Base-by-base conservation (phyloP, 2,888 invertebrate genomes). In the Phengaris arion region DNA sequence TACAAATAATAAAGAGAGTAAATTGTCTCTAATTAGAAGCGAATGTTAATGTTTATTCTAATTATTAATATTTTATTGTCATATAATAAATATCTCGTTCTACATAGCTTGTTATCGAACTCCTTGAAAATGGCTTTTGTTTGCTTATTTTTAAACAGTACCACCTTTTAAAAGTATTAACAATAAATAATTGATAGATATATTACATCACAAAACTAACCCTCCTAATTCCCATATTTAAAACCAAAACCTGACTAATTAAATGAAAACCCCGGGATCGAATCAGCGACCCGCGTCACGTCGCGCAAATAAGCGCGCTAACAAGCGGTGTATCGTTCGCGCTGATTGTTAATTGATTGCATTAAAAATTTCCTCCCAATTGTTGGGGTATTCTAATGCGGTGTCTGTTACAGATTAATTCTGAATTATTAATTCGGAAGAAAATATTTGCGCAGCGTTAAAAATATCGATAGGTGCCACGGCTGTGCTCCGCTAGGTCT, bases 311-410 rank as follows among this genome's bases (percentile, higher is more conserved):
- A 93, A 92, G 88, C 90, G 89, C 85, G 87, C 89, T 92, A 93
- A 93, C 93, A 91, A 93, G 92, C 90, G 89, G 89, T 90, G 89
- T 93, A 92, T 93, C 92, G 91, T 87, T 93, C 90, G 91, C 92
- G 89, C 91, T 94, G 94, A 94, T 94, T 94, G 94, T 89, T 94
- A 94, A 94, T 94, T 94, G 94, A 94, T 94, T 93, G 88, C 90
- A 93, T 94, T 94, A 93, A 92, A 93, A 93, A 92, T 86, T 90
- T 92, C 87, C 88, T 83, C 85, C 89, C 88, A 90, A 92, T 89
- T 88, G 89, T 77, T 85, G 82, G 86, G 84, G 87, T 87, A 92
- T 92, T 92, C 89, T 85, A 79, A 80, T 86, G 89, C 83, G 87
- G 92, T 93, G 87, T 92, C 86, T 86, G 87, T 92, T 92, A 91